Conservation (phyloP, 2,113 vertebrate species). For the Brachirus orientalis region DNA sequence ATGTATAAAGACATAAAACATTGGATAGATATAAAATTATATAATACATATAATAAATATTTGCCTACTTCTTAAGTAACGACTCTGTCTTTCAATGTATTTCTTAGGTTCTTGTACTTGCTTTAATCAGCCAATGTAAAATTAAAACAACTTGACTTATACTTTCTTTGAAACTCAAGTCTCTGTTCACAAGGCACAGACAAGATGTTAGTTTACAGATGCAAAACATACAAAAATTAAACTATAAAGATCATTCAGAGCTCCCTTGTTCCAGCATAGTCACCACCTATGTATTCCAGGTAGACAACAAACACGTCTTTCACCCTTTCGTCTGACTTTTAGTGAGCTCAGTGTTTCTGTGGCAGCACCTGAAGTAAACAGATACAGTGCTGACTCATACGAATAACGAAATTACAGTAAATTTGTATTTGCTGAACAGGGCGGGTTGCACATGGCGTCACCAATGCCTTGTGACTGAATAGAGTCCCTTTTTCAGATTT, state of each 20-base stretch:
- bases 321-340: constrained; percentile 24
- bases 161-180: background rate
- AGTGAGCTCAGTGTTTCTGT: constrained; percentile 49
- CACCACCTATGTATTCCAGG: constrained; percentile 39
- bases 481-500: constrained; percentile 45
- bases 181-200: background rate
- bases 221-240: background rate
- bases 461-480: constrained; percentile 55
- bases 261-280: constrained; percentile 12
- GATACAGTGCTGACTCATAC: constrained; percentile 52
- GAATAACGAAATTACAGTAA: constrained; percentile 57
- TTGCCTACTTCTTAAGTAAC: too few species aligned
- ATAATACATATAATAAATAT: too few species aligned
- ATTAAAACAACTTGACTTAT: constrained; percentile 52
- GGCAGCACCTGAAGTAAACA: constrained; percentile 38
- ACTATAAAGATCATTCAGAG: constrained; percentile 20
- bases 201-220: background rate
- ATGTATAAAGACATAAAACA: too few species aligned
- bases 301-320: constrained; percentile 60
- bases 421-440: constrained; percentile 68
- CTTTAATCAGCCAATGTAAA: constrained; percentile 46
- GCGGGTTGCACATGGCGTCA: constrained; percentile 38
- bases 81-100: too few species aligned
- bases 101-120: constrained; percentile 1
- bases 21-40: too few species aligned